Evolutionary conservation across 2,113 vertebrate genomes (phyloP).

Genomic region (Zeus faber): DNA sequence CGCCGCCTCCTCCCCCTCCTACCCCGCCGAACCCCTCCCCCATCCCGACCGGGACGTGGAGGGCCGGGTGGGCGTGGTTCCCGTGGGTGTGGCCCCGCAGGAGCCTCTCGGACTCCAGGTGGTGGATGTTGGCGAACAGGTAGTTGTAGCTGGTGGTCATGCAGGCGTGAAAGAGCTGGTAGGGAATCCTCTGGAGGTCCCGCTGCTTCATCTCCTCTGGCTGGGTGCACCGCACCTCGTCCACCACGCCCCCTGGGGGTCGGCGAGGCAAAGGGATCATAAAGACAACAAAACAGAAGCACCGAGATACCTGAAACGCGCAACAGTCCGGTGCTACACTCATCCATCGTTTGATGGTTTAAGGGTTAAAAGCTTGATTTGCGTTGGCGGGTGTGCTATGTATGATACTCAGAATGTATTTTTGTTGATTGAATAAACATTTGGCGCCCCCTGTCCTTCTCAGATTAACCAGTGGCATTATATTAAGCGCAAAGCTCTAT

Average conservation of each 20-base stretch:
- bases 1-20: slow-evolving; percentile 25
- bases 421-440: too few species aligned
- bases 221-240: slow-evolving; percentile 80
- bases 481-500: background rate
- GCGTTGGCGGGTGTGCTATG: too few species aligned
- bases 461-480: too few species aligned
- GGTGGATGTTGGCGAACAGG: slow-evolving; percentile 71
- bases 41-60: slow-evolving; percentile 57
- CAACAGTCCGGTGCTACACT: too few species aligned
- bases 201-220: slow-evolving; percentile 83
- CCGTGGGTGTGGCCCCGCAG: slow-evolving; percentile 54
- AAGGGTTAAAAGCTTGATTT: too few species aligned
- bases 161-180: slow-evolving; percentile 88
- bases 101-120: slow-evolving; percentile 67
- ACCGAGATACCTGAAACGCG: too few species aligned
- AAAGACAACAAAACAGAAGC: too few species aligned
- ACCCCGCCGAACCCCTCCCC: slow-evolving; percentile 49
- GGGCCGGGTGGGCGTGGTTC: slow-evolving; percentile 65
- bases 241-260: slow-evolving; percentile 82
- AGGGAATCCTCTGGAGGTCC: slow-evolving; percentile 88
- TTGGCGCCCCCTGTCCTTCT: too few species aligned
- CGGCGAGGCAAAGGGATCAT: too few species aligned
- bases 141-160: slow-evolving; percentile 73
- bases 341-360: too few species aligned
- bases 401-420: too few species aligned